Evolutionary conservation across 2,888 invertebrate genomes (phyloP).

Genomic region (Hartigia nigra): DNA sequence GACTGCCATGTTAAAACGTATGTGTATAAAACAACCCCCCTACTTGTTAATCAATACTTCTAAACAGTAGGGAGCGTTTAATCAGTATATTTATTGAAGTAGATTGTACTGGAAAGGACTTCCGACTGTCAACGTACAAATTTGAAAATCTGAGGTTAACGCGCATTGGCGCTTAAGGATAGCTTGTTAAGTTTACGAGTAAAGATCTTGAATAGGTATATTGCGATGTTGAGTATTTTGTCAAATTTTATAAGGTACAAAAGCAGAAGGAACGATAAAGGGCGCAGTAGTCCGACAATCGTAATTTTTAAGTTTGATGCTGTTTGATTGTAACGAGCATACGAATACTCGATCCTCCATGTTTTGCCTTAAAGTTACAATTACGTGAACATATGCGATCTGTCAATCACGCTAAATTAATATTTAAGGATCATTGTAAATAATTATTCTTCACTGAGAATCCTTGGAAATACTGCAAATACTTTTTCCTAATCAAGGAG

Average conservation of each 20-base stretch:
- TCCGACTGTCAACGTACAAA: slow-evolving; percentile 42
- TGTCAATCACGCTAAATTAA: slow-evolving; percentile 13
- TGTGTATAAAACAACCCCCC: slow-evolving; percentile 18
- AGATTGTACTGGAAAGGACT: slow-evolving; percentile 20
- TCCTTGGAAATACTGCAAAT: not conserved
- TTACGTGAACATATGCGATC: not conserved
- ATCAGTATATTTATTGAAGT: slow-evolving; percentile 42
- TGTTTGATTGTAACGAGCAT: not conserved
- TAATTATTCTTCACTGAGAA: slow-evolving; percentile 7
- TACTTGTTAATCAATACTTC: slow-evolving; percentile 21
- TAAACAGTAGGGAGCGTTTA: slow-evolving; percentile 3
- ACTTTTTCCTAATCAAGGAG: not conserved
- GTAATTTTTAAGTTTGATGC: too few species aligned
- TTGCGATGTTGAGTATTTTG: not conserved
- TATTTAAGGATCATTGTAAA: slow-evolving; percentile 19
- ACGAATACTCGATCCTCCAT: not conserved
- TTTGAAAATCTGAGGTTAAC: slow-evolving; percentile 19
- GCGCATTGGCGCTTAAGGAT: not conserved
- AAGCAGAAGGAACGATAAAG: too few species aligned
- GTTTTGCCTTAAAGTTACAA: not conserved
- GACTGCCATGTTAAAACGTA: slow-evolving; percentile 34
- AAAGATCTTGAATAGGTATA: not conserved
- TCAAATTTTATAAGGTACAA: not conserved
- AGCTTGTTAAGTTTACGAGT: not conserved
- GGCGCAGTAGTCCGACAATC: too few species aligned